Conservation (phyloP, 2,888 invertebrate species). For the Lingula anatina region DNA sequence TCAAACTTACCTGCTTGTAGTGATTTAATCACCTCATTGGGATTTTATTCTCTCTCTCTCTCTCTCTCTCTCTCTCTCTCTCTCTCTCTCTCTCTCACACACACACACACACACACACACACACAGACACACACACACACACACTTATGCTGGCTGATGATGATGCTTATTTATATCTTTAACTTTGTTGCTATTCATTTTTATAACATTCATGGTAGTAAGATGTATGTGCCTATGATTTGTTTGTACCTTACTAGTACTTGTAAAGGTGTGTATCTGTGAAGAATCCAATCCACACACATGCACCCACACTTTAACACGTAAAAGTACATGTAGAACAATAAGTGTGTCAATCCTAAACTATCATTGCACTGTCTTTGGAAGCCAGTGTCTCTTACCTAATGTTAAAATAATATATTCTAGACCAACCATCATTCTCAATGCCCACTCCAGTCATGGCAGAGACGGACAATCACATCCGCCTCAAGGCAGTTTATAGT, state of each 20-base stretch:
- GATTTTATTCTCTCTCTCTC: no score
- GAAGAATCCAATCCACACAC: background rate
- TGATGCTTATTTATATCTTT: background rate
- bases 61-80: no score
- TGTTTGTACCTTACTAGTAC: background rate
- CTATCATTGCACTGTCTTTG: background rate
- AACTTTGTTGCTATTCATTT: background rate
- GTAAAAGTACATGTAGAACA: background rate
- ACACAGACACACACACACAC: background rate
- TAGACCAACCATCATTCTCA: background rate
- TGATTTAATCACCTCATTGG: no score
- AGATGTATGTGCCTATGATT: background rate
- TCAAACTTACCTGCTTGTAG: no score
- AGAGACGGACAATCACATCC: conserved; percentile 21
- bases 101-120: no score
- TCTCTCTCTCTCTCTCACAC: no score
- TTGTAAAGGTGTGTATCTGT: background rate
- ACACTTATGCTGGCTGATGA: background rate
- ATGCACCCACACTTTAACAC: background rate
- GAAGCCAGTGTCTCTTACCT: background rate
- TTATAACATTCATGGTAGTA: background rate
- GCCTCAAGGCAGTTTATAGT: conserved; percentile 43
- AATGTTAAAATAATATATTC: background rate
- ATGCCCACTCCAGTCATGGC: background rate
- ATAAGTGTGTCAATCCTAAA: background rate